These are phyloP conservation scores for Amyelois transitella DNA, from an alignment of 1,140 invertebrate species.

Conservation along the genomic window DNA sequence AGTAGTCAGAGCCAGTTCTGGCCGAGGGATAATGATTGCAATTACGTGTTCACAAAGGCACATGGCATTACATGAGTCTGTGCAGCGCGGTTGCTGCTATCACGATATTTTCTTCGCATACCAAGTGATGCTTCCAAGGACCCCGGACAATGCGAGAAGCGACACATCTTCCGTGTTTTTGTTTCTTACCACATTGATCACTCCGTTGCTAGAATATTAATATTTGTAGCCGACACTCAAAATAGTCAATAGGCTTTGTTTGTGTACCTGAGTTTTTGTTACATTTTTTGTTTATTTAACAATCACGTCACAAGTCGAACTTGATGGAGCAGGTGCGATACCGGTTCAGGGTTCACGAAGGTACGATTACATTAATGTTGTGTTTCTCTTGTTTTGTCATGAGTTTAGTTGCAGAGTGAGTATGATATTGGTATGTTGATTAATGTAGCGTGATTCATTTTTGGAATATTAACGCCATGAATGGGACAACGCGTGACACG, in stretches of 20 bases:
- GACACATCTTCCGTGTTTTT: slow-evolving; percentile 54
- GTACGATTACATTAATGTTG: not conserved
- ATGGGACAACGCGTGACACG: not conserved
- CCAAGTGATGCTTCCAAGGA: slow-evolving; percentile 38
- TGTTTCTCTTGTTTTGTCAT: not conserved
- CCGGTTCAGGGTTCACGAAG: not conserved
- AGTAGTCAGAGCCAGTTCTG: slow-evolving; percentile 16
- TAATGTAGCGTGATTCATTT: not conserved
- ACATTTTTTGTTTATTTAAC: slow-evolving; percentile 19
- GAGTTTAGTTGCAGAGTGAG: too few relatives aligned
- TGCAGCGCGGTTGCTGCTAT: not conserved
- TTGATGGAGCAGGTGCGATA: not conserved
- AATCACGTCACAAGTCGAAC: not conserved
- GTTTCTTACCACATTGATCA: slow-evolving; percentile 47
- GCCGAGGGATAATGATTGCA: slow-evolving; percentile 12
- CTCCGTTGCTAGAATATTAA: slow-evolving; percentile 53
- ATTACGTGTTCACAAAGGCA: slow-evolving; percentile 15
- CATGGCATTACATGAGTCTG: not conserved
- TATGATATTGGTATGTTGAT: not conserved
- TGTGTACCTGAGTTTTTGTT: slow-evolving; percentile 20
- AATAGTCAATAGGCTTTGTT: slow-evolving; percentile 27
- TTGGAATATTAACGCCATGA: not conserved
- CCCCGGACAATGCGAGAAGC: slow-evolving; percentile 45
- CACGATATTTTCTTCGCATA: slow-evolving; percentile 17
- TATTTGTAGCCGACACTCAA: slow-evolving; percentile 28